phyloP scores from a whole-genome alignment of 1,140 invertebrate genomes.

The Anoplolepis gracilipes region DNA sequence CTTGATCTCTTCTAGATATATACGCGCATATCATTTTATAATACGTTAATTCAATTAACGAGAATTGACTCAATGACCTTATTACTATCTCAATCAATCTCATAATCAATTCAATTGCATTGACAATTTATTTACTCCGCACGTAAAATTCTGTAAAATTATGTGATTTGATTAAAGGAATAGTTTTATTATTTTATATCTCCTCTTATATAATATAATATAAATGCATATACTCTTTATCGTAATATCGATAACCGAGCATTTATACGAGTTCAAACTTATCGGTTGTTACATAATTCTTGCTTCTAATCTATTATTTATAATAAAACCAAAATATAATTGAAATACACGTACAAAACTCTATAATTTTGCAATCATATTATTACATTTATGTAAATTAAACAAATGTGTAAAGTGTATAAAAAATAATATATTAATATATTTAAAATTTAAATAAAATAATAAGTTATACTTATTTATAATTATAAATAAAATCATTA shows the following conservation, averaged over 20 bases:
- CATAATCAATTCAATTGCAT: not conserved
- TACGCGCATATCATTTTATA: not conserved
- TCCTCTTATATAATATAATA: too few species aligned
- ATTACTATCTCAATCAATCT: slow-evolving; percentile 67
- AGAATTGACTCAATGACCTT: slow-evolving; percentile 63
- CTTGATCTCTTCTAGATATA: not conserved
- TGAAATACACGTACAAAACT: too few species aligned
- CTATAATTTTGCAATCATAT: too few species aligned
- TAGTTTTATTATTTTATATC: slow-evolving; percentile 13
- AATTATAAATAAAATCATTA: not conserved
- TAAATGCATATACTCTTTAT: slow-evolving; percentile 24
- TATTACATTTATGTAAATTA: too few species aligned
- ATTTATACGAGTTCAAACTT: slow-evolving; percentile 62
- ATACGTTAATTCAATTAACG: slow-evolving; percentile 62
- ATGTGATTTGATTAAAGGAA: slow-evolving; percentile 21
- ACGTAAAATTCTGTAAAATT: slow-evolving; percentile 17
- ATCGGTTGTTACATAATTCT: slow-evolving; percentile 66
- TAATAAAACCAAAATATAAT: not conserved
- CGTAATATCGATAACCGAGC: slow-evolving; percentile 40
- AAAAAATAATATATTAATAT: too few species aligned
- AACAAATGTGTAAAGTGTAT: too few species aligned
- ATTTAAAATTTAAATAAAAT: too few species aligned
- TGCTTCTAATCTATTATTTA: not conserved
- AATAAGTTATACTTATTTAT: not conserved
- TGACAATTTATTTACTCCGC: slow-evolving; percentile 18